Conservation (phyloP, 2,113 vertebrate genomes). For the Spheniscus mendiculus region DNA sequence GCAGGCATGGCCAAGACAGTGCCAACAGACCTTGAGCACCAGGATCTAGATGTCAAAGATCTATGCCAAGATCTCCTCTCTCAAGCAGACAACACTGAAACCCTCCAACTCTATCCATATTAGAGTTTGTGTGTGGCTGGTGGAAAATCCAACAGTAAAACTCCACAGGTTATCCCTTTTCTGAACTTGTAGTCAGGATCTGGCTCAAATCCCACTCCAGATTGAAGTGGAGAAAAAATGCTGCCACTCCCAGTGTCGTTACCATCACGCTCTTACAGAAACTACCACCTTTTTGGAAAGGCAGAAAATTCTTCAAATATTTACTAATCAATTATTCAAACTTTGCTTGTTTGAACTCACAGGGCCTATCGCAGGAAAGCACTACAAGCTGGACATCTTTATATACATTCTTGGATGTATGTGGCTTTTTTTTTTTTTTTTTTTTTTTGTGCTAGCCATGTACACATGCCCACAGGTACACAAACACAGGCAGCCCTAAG, state of each 20-base stretch:
- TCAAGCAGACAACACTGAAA: background rate
- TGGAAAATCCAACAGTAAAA: background rate
- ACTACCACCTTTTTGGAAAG: background rate
- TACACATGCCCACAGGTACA: background rate
- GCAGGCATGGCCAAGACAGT: background rate
- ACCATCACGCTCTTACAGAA: background rate
- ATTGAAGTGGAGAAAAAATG: background rate
- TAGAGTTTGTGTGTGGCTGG: background rate
- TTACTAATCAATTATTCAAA: background rate
- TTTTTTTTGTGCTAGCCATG: background rate
- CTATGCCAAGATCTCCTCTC: background rate
- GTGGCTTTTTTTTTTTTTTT: background rate
- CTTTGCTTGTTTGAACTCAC: background rate
- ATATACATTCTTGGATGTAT: fast-evolving
- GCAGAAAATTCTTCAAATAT: background rate
- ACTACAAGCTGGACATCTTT: background rate
- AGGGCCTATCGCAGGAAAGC: background rate
- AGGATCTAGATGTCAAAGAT: background rate
- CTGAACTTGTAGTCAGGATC: background rate
- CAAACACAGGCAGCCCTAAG: background rate
- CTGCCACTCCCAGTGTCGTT: background rate
- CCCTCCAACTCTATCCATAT: background rate
- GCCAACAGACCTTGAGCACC: background rate
- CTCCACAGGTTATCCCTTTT: background rate
- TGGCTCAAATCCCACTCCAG: background rate